Conservation (phyloP, 2,888 invertebrate species). For the Tachina fera region DNA sequence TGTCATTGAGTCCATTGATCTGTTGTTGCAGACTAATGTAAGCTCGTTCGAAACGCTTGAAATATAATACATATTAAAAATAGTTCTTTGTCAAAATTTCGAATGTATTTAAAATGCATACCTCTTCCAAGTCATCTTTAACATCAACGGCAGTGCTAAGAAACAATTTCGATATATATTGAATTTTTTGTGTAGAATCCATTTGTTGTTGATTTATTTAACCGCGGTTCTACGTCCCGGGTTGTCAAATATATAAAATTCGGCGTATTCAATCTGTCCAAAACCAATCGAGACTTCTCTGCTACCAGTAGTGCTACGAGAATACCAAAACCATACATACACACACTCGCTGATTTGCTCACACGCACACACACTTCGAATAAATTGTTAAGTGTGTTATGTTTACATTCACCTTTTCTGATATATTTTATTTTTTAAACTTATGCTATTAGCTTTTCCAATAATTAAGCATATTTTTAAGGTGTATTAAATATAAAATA, state of each 20-base stretch:
- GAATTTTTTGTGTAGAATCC: conserved; percentile 80
- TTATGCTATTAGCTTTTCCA: conserved; percentile 57
- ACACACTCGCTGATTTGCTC: conserved; percentile 47
- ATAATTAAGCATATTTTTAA: conserved; percentile 48
- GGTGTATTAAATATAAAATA: conserved; percentile 58
- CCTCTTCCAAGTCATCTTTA: conserved; percentile 96
- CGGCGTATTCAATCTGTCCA: conserved; percentile 41
- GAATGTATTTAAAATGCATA: conserved; percentile 81
- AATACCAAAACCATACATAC: conserved; percentile 55
- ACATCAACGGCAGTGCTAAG: conserved; percentile 92
- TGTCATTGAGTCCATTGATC: conserved; percentile 93
- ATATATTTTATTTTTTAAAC: conserved; percentile 28
- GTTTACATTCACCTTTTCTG: conserved; percentile 69
- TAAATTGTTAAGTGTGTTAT: conserved; percentile 65
- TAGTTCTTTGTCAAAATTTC: neutral
- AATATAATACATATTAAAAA: neutral
- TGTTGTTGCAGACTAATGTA: conserved; percentile 90
- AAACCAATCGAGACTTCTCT: conserved; percentile 58
- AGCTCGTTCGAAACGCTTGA: conserved; percentile 94
- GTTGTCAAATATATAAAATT: conserved; percentile 30
- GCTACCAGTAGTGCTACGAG: conserved; percentile 47
- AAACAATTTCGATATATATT: conserved; percentile 87
- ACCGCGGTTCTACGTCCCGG: conserved; percentile 57
- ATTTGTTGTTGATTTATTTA: conserved; percentile 74
- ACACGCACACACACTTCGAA: conserved; percentile 54